Evolutionary conservation across 2,797 vertebrate genomes (phyloP), one percentile per base, ranked within the genome.

Genomic region (Leptatherina wallacei): DNA sequence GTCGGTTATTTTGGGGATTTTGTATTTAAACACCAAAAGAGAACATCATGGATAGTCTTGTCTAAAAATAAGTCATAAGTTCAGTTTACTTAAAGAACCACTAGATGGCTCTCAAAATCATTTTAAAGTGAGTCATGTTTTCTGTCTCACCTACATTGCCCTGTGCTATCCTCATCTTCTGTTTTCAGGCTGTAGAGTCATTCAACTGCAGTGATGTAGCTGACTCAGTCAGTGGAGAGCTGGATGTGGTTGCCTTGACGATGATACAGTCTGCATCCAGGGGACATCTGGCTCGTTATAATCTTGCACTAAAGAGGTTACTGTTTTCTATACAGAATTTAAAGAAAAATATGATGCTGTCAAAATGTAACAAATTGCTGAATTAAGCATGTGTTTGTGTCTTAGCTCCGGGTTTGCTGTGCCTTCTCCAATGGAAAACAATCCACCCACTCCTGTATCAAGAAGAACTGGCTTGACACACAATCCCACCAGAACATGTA

Each of bases 221-320:
- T 3, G 60, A 69, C 5, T 65, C 63, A 8, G 30, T n/a, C 4
- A 70, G 62, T 1, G 69, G 82, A 69, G 82, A 69, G 56, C 33
- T 78, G 35, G 89, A 88, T 55, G 82, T 81, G 13, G 94, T 92
- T 42, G 93, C 93, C 67, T 69, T 96, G 72, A 90, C 78, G 0
- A 59, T 92, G 69, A 86, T 98, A 61, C 97, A 98, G 88, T 95
- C 96, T 1, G 52, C 91, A 12, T 94, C 98, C 82, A 95, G 96
- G 83, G 96, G 95, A 73, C 95, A 98, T 82, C 82, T 95, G 79
- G 83, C 94, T 62, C 95, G 94, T 65, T 82, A 77, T 71, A 66
- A 61, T 24, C 80, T 78, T 49, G 67, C 83, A 56, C 82, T 52
- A 59, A 75, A 93, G 61, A 95, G 94, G 97, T 98, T 75, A 92